These are phyloP conservation scores for Erithacus rubecula DNA, from an alignment of 2,797 vertebrate species.

Conservation along the genomic window DNA sequence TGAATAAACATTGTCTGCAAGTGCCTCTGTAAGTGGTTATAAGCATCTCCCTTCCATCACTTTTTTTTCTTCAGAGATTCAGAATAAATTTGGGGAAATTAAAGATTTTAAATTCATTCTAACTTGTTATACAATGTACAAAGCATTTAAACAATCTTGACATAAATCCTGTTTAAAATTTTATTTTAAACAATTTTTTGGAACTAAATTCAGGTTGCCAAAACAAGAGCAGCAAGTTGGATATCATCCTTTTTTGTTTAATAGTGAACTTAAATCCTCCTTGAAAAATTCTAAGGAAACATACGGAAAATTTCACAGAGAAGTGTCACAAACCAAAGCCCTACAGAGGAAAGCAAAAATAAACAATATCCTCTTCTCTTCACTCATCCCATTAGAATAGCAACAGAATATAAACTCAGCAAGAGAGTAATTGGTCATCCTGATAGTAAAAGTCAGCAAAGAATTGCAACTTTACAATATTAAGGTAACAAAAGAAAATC, in stretches of 20 bases:
- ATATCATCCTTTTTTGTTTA: neutral
- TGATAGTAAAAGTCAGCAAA: neutral
- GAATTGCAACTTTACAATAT: neutral
- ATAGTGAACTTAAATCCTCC: neutral
- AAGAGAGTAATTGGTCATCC: neutral
- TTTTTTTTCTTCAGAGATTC: neutral
- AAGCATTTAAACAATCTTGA: neutral
- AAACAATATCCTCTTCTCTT: neutral
- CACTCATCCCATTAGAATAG: neutral
- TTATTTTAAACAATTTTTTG: neutral
- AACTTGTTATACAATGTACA: neutral
- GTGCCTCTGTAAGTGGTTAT: neutral
- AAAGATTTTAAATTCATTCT: neutral
- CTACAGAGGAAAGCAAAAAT: slow-evolving; percentile 5
- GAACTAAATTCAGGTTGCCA: neutral
- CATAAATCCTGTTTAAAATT: neutral
- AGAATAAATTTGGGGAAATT: neutral
- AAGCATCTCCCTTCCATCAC: neutral
- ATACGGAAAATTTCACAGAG: slow-evolving; percentile 11
- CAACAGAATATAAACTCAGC: slow-evolving; percentile 6
- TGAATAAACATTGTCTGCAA: neutral
- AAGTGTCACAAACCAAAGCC: neutral
- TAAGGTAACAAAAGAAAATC: neutral
- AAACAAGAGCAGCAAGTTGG: neutral
- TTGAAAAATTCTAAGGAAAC: neutral